A percentile compares a stretch with the other conserved stretches of the same genome.
These are phyloP conservation scores for Thymelicus acteon DNA, from an alignment of 2,888 invertebrate species.

Conservation along the genomic window DNA sequence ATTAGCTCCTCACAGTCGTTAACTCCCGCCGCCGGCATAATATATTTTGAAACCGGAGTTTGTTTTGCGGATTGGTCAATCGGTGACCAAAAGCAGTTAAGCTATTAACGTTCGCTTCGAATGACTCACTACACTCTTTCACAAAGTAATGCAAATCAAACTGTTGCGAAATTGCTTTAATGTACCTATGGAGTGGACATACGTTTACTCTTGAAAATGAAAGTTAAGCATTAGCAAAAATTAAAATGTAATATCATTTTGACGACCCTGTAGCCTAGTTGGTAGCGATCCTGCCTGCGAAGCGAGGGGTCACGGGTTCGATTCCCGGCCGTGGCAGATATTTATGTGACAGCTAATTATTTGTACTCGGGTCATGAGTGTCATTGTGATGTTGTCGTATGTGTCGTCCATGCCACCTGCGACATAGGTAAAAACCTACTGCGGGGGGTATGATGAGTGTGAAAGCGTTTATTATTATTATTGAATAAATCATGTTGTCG, in stretches of 20 bases:
- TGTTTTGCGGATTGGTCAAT: constrained; percentile 36
- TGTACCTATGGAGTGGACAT: constrained; percentile 14
- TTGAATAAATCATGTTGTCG: constrained; percentile 39
- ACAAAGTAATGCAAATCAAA: constrained; percentile 43
- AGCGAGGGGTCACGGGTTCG: too few relatives aligned
- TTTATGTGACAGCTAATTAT: too few relatives aligned
- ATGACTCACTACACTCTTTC: constrained; percentile 42
- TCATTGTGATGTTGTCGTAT: too few relatives aligned
- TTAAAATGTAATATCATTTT: constrained; percentile 15
- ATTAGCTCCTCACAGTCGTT: constrained; percentile 29
- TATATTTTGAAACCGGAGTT: constrained; percentile 32
- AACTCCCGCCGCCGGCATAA: constrained; percentile 20
- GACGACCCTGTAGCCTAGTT: too few relatives aligned
- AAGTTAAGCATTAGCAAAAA: constrained; percentile 19
- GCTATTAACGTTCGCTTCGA: constrained; percentile 41
- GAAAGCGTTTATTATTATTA: too few relatives aligned
- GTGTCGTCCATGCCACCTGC: too few relatives aligned
- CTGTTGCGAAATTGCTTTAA: constrained; percentile 41
- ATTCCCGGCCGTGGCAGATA: too few relatives aligned
- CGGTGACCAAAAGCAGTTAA: constrained; percentile 40
- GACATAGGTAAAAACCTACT: too few relatives aligned
- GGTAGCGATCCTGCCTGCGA: too few relatives aligned
- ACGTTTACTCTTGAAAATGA: constrained; percentile 29
- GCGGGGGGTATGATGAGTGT: too few relatives aligned
- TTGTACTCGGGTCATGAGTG: too few relatives aligned